Percentiles rank a stretch among this genome's conserved stretches.
These are phyloP conservation scores for Cerceris rybyensis DNA, from an alignment of 2,888 invertebrate species.

Conservation along the genomic window DNA sequence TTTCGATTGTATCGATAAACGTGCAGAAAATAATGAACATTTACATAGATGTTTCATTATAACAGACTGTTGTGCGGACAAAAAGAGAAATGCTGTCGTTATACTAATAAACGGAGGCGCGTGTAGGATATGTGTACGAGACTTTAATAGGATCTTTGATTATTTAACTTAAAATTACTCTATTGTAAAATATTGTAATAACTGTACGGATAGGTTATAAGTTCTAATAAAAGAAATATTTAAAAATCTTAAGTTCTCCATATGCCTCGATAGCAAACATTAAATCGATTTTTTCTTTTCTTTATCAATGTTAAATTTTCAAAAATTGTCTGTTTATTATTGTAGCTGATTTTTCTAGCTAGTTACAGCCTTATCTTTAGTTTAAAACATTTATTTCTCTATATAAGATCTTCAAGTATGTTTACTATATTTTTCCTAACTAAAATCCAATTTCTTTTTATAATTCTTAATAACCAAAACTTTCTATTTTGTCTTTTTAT, in stretches of 20 bases:
- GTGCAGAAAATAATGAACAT: slow-evolving; percentile 29
- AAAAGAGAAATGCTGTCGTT: slow-evolving; percentile 38
- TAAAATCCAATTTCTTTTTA: too few species aligned
- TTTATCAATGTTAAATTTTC: not conserved
- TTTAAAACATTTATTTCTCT: too few species aligned
- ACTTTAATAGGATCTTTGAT: slow-evolving; percentile 68
- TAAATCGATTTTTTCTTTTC: not conserved
- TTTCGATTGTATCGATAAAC: slow-evolving; percentile 13
- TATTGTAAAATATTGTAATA: slow-evolving; percentile 79
- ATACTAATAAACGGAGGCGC: slow-evolving; percentile 53
- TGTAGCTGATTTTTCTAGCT: too few species aligned
- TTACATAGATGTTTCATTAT: slow-evolving; percentile 48
- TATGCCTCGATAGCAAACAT: not conserved
- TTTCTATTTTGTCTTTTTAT: not conserved
- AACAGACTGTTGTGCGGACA: slow-evolving; percentile 35
- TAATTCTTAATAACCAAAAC: not conserved
- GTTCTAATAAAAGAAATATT: slow-evolving; percentile 76
- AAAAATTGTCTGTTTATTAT: too few species aligned
- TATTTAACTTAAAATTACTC: slow-evolving; percentile 74
- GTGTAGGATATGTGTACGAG: slow-evolving; percentile 66
- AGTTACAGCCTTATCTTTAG: too few species aligned
- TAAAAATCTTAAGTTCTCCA: slow-evolving; percentile 42
- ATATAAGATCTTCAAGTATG: too few species aligned
- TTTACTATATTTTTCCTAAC: too few species aligned
- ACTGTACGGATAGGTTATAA: slow-evolving; percentile 75